Conservation (phyloP, 2,888 invertebrate species). For the Muschampia plurimacula region DNA sequence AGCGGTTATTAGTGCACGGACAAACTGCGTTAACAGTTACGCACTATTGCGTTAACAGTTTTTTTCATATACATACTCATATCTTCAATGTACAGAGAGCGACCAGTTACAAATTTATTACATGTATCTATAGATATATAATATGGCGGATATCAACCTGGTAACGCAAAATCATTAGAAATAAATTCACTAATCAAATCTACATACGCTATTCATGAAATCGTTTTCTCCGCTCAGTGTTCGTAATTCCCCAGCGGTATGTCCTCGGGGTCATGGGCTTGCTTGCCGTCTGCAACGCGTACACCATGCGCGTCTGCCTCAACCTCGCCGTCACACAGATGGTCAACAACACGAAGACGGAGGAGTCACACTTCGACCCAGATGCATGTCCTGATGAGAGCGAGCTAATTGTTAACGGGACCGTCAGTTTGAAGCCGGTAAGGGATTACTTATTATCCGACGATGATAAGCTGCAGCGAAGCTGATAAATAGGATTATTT, state of each 20-base stretch:
- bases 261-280: slow-evolving; percentile 90
- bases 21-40: no score
- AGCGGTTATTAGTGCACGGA: no score
- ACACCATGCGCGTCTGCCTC: slow-evolving; percentile 90
- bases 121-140: no score
- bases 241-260: slow-evolving; percentile 87
- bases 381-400: slow-evolving; percentile 64
- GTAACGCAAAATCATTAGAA: background rate
- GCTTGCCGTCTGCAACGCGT: slow-evolving; percentile 89
- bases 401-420: slow-evolving; percentile 65
- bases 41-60: no score
- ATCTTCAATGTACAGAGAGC: no score
- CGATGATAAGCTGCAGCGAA: no score
- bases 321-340: slow-evolving; percentile 90
- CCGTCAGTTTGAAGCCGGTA: slow-evolving; percentile 68
- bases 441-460: slow-evolving; percentile 45
- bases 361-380: slow-evolving; percentile 62
- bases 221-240: slow-evolving; percentile 40
- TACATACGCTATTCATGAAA: slow-evolving; percentile 23
- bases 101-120: no score
- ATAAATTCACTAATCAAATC: background rate
- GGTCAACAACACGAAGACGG: slow-evolving; percentile 78
- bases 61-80: no score
- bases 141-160: no score
- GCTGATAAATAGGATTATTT: background rate